Base-by-base conservation (phyloP, 2,888 invertebrate species). In the Mycalesis mineus region DNA sequence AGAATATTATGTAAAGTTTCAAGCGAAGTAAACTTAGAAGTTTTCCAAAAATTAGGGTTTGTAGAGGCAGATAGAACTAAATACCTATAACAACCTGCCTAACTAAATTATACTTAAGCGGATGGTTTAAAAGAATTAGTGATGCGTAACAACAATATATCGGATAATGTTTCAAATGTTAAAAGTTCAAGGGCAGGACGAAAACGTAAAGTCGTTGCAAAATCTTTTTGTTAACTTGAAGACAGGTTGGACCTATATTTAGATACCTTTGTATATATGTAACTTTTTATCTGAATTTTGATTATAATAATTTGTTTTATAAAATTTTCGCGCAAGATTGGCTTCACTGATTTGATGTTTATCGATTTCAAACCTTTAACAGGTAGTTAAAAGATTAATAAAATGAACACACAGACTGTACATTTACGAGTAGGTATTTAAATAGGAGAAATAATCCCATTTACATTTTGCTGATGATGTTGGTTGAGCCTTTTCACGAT, bases 151-250 rank as follows among this genome's bases (percentile, higher is more conserved):
- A 54, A 37, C 31, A 53, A 44, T 13, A 60, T 29, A 36, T 54
- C 57, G 54, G 45, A 57, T 60, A 57, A 36, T 41, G 14, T 60
- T 57, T 57, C 44, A 57, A 57, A 57, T 57, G 41, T 37, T 50
- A 33, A 52, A 55, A 55, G 60, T 57, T 60, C 60, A 60, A 55
- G 60, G 60, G 17, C 31, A 47, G 39, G 13, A 33, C 13, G 49
- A 52, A 52, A 33, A 41, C 28, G 22, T 57, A 48, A 51, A 47
- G 47, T 40, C 22, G 33, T 11, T 29, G 36, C 28, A 36, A 36
- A 14, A 40, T n/a, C 0, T 41, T 36, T n/a, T 53, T 53, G 33
- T 53, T 9, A 22, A 53, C 14, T n/a, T 28, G 3, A 36, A 53
- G 22, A 44, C 33, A 44, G 36, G 22, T 22, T 44, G 15, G 11